Evolutionary conservation across 2,888 invertebrate genomes (phyloP).

Genomic region (Diachrysia chrysitis): DNA sequence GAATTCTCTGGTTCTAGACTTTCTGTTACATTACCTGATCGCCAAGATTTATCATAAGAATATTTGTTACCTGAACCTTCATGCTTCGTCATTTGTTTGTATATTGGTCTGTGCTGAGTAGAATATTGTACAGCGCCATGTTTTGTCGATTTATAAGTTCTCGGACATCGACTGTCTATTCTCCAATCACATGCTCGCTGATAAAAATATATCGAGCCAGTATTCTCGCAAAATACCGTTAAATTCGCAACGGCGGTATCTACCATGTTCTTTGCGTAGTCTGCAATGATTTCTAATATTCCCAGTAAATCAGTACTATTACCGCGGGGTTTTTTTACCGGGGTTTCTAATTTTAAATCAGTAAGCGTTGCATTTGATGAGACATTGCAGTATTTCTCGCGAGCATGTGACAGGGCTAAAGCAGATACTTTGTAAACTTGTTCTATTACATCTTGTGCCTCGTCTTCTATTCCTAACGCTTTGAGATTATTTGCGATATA

Average conservation of each 20-base stretch:
- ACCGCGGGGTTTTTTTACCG: neutral
- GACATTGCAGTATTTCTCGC: slow-evolving; percentile 71
- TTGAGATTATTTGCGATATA: slow-evolving; percentile 47
- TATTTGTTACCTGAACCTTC: neutral
- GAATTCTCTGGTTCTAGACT: neutral
- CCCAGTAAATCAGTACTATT: slow-evolving; percentile 62
- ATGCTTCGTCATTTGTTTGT: neutral
- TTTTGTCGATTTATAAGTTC: slow-evolving; percentile 66
- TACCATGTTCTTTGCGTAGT: slow-evolving; percentile 65
- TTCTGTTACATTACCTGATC: neutral
- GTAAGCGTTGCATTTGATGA: neutral
- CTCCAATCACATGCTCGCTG: slow-evolving; percentile 51
- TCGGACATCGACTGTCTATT: slow-evolving; percentile 48
- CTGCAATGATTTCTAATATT: slow-evolving; percentile 64
- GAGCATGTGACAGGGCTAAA: slow-evolving; percentile 68
- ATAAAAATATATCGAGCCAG: slow-evolving; percentile 63
- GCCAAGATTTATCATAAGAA: slow-evolving; percentile 18
- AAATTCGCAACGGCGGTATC: slow-evolving; percentile 66
- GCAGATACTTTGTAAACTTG: slow-evolving; percentile 67
- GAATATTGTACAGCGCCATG: slow-evolving; percentile 62
- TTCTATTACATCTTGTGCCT: slow-evolving; percentile 69
- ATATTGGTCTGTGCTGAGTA: slow-evolving; percentile 70
- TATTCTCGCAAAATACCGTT: slow-evolving; percentile 69
- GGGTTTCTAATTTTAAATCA: slow-evolving; percentile 17
- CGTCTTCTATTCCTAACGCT: slow-evolving; percentile 68